Evolutionary conservation across 1,140 invertebrate species (phyloP), one percentile per base, ranked within the genome.

Genomic region (Mizuhopecten yessoensis): DNA sequence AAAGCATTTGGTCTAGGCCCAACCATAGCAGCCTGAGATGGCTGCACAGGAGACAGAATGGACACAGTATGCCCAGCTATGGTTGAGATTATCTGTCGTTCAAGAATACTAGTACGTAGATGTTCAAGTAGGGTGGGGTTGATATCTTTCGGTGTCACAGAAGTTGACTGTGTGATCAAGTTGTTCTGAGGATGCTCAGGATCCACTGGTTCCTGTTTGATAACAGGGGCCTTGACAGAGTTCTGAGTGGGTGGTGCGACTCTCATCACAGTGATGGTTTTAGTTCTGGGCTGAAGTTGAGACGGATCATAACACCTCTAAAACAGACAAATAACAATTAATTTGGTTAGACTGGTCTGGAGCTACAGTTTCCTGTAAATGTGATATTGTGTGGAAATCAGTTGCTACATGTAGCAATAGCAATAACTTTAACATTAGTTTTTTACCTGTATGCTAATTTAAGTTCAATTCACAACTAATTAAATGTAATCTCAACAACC

Each of bases 141-240:
- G 86, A 87, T 86, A n/a, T 34, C 39, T 20, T 86, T 42, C n/a
- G 42, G 34, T 87, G 33, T 42, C 13, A 13, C 36, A 39, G 36
- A 5, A 39, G 36, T 39, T 7, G 13, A 13, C 36, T 39, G 36
- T 7, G 36, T 5, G 36, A 13, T 13, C 5, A 13, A 39, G 36
- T 39, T 39, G 36, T 39, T 39, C 36, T 39, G 36, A 90, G 75
- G 34, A 13, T 49, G 45, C 23, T 90, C 90, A 86, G 88, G 34
- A 89, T 93, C 93, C 13, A 91, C 33, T 13, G 93, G 93, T 34
- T 93, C 93, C 34, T 93, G 93, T 88, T 93, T 93, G 20, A 93
- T 91, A 5, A 88, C 33, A 87, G 90, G 87, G 10, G 33, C 23
- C 34, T 57, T 20, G n/a, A 39, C 29, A 33, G 86, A 7, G 5